Evolutionary conservation across 2,888 invertebrate genomes (phyloP).

Genomic region (Caenorhabditis uteleia): DNA sequence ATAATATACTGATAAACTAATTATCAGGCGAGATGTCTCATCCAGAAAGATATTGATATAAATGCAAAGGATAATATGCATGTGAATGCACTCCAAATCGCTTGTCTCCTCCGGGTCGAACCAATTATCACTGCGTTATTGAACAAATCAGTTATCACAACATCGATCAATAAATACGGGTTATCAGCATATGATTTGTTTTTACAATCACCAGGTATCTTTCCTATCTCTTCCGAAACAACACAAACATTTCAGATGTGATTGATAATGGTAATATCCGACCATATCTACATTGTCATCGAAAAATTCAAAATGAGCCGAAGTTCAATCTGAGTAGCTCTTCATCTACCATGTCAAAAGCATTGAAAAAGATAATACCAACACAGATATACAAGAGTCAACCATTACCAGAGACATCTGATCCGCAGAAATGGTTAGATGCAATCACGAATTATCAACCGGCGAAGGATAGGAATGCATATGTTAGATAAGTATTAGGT

Average conservation of each 20-base stretch:
- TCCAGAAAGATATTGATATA: slow-evolving; percentile 25
- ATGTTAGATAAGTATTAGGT: slow-evolving; percentile 7
- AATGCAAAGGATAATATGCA: slow-evolving; percentile 29
- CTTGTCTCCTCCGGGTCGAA: slow-evolving; percentile 32
- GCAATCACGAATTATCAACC: slow-evolving; percentile 36
- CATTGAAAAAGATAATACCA: slow-evolving; percentile 10
- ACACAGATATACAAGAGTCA: background rate
- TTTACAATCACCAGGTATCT: slow-evolving; percentile 14
- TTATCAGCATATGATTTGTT: slow-evolving; percentile 37
- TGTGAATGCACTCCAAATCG: slow-evolving; percentile 34
- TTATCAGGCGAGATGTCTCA: slow-evolving; percentile 13
- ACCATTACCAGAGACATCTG: background rate
- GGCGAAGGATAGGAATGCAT: slow-evolving; percentile 36
- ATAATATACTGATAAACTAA: background rate
- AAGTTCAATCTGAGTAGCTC: slow-evolving; percentile 25
- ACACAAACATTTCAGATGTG: slow-evolving; percentile 4
- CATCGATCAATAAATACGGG: slow-evolving; percentile 24
- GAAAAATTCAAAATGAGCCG: slow-evolving; percentile 7
- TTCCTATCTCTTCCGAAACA: too few relatives aligned
- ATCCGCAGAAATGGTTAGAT: slow-evolving; percentile 42
- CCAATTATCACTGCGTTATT: slow-evolving; percentile 17
- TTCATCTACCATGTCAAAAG: slow-evolving; percentile 14
- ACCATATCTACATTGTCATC: slow-evolving; percentile 14
- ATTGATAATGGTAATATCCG: slow-evolving; percentile 9
- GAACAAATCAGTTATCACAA: slow-evolving; percentile 5